Evolutionary conservation across 2,888 invertebrate species (phyloP).

Genomic region (Tholera decimalis): DNA sequence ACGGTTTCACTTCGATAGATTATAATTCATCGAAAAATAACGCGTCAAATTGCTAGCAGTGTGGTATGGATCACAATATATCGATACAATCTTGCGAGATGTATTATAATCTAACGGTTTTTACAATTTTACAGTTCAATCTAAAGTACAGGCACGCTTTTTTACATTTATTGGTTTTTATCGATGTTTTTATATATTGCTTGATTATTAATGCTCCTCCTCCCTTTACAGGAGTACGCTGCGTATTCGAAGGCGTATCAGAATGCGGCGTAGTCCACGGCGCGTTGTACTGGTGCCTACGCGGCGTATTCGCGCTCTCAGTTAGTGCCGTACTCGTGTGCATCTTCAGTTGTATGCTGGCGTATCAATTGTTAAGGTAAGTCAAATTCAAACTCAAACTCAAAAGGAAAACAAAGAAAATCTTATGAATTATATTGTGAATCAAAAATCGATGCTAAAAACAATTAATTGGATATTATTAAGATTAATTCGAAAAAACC

Average conservation of each 20-base stretch:
- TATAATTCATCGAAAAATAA: too few species aligned
- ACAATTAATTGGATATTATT: constrained; percentile 36
- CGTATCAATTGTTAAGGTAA: constrained; percentile 96
- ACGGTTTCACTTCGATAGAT: too few species aligned
- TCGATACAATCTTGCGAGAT: too few species aligned
- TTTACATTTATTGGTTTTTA: too few species aligned
- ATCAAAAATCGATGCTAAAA: too few species aligned
- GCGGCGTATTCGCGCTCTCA: constrained; percentile 97
- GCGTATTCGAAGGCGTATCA: constrained; percentile 96
- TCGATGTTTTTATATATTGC: too few species aligned
- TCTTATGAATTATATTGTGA: too few species aligned
- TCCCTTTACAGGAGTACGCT: constrained; percentile 93
- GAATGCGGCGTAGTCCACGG: constrained; percentile 98
- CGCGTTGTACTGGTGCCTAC: constrained; percentile 96
- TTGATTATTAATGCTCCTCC: neutral
- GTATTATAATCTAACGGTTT: too few species aligned
- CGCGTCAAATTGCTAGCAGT: too few species aligned
- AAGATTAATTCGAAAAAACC: constrained; percentile 4
- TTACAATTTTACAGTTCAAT: too few species aligned
- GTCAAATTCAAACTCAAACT: constrained; percentile 9
- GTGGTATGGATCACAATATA: too few species aligned
- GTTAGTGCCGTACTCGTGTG: constrained; percentile 97
- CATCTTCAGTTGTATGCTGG: constrained; percentile 98
- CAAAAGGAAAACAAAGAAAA: neutral
- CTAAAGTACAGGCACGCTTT: too few species aligned